Percentiles rank a stretch among this genome's conserved stretches.
Conservation (phyloP, 2,888 invertebrate genomes). For the Caenorhabditis zanzibari region DNA sequence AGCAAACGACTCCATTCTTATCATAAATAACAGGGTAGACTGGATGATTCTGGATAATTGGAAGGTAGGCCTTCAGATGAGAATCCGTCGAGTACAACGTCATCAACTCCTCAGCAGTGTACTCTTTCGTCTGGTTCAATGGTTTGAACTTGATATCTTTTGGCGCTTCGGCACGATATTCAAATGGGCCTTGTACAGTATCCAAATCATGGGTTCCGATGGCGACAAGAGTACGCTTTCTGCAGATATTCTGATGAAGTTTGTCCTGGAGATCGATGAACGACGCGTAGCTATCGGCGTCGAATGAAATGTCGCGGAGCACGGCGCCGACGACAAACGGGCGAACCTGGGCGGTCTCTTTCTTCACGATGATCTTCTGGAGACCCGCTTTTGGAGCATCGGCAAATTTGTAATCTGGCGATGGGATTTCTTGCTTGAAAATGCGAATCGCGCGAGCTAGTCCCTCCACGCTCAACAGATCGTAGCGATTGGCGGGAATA, state of each 20-base stretch:
- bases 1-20: slow-evolving; percentile 91
- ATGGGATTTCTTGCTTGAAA: slow-evolving; percentile 88
- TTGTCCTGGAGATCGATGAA: slow-evolving; percentile 95
- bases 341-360: slow-evolving; percentile 86
- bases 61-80: slow-evolving; percentile 95
- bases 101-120: slow-evolving; percentile 92
- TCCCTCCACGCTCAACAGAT: slow-evolving; percentile 96
- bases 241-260: slow-evolving; percentile 96
- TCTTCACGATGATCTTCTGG: slow-evolving; percentile 62
- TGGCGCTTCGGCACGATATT: slow-evolving; percentile 93
- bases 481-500: slow-evolving; percentile 97
- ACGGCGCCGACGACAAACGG: slow-evolving; percentile 93
- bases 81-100: slow-evolving; percentile 94
- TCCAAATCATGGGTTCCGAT: slow-evolving; percentile 95
- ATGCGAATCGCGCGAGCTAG: slow-evolving; percentile 91
- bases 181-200: slow-evolving; percentile 91
- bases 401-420: slow-evolving; percentile 62
- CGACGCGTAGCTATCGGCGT: slow-evolving; percentile 84
- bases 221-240: slow-evolving; percentile 84
- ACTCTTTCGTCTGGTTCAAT: slow-evolving; percentile 92
- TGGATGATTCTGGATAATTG: slow-evolving; percentile 94
- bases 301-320: slow-evolving; percentile 91
- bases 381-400: slow-evolving; percentile 39
- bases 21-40: slow-evolving; percentile 97
- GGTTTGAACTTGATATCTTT: slow-evolving; percentile 92